phyloP scores from a whole-genome alignment of 2,113 vertebrate species.

The Rhinolophus ferrumequinum region DNA sequence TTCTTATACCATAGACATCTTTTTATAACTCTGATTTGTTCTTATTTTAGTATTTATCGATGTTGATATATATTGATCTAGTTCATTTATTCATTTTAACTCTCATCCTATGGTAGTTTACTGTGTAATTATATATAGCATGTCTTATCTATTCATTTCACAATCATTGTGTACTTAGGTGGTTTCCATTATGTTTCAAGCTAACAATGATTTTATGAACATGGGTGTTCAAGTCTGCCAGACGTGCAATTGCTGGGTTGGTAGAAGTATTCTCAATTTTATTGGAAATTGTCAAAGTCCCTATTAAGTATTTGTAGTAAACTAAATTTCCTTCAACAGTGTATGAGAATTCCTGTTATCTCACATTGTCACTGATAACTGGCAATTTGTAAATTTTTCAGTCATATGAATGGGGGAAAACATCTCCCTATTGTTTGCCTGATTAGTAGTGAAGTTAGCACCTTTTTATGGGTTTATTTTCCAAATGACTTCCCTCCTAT shows the following conservation, averaged over 20 bases:
- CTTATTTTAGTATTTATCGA: background rate
- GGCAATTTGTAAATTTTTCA: background rate
- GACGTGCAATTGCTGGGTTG: background rate
- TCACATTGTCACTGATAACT: background rate
- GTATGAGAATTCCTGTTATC: background rate
- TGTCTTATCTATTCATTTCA: background rate
- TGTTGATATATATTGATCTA: background rate
- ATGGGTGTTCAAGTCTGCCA: background rate
- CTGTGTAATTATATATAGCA: background rate
- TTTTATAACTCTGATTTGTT: background rate
- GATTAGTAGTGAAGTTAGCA: background rate
- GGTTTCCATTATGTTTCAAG: background rate
- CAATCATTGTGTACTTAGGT: background rate
- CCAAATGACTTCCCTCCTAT: background rate
- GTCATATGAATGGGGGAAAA: background rate
- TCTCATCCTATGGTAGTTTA: background rate
- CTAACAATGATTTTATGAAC: background rate
- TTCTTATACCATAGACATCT: background rate
- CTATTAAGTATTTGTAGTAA: background rate
- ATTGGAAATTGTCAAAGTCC: background rate
- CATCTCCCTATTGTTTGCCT: background rate
- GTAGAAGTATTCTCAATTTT: background rate
- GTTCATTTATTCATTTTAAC: background rate
- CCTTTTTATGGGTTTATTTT: constrained; percentile 32
- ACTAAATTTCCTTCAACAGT: background rate